Evolutionary conservation across 2,888 invertebrate species (phyloP), one percentile per base, ranked within the genome.

Genomic region (Tuberolachnus salignus): DNA sequence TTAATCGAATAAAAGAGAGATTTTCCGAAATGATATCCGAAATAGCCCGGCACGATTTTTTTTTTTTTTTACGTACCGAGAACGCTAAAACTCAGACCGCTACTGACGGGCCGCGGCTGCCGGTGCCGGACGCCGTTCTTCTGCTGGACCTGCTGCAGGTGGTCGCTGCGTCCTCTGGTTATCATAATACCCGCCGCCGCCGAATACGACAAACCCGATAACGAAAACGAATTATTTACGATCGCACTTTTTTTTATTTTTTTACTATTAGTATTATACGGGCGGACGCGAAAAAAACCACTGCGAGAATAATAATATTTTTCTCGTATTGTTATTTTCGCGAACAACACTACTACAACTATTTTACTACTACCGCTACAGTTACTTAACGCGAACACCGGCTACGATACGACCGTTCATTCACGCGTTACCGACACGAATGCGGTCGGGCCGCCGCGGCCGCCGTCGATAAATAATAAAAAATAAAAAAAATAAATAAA

Each of bases 61-160:
- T n/a, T n/a, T n/a, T n/a, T n/a, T n/a, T n/a, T n/a, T n/a, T 46
- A 75, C 75, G 49, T 78, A 78, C 78, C 78, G 21, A 78, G 78
- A 49, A 78, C 67, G 67, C 67, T 78, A 42, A 69, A 51, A 59
- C 67, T 78, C n/a, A 78, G 61, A 13, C 78, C 67, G 61, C 69
- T 69, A 42, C 78, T 78, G 26, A 78, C 44, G 16, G 67, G 67
- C n/a, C 78, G 69, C 57, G 19, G 75, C 11, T 66, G 55, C 14
- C 42, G 11, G 23, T 21, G 14, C 6, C 6, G n/a, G 13, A 19
- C 42, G 63, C 42, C 4, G 2, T 21, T 2, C 6, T 16, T 72
- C 61, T 19, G 49, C 51, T 11, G 46, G 9, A 10, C 19, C 26
- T 13, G 46, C 16, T n/a, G 34, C 49, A 14, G 55, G 14, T 42